Evolutionary conservation across 2,797 vertebrate genomes (phyloP), one percentile per base, ranked within the genome.

Genomic region (Paratrypauchen microcephalus): DNA sequence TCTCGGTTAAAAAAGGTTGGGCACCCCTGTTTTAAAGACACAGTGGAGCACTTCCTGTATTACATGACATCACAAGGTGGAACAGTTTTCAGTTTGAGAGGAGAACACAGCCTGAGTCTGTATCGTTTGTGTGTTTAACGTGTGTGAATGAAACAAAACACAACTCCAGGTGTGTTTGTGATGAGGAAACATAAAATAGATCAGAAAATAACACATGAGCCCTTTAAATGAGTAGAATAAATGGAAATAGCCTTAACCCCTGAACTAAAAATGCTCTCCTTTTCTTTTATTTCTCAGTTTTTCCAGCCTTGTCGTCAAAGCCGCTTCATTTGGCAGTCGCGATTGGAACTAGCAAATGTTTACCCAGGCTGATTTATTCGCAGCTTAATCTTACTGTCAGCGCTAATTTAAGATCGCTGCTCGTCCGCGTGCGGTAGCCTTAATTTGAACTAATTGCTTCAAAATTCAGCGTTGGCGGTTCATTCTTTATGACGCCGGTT

Each of bases 301-400:
- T 56, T 45, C 1, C 64, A 77, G 76, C 67, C 70, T 47, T 71
- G 45, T 69, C 57, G 75, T 70, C 65, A 79, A 82, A 80, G 84
- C 83, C 83, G 83, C 68, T 52, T 69, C 77, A 71, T 80, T 85
- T 78, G 79, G 85, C 79, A 77, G 76, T 84, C 75, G 30, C 79
- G 75, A 80, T 82, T 84, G 69, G 71, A 81, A 78, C 69, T 24
- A 11, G 81, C 70, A 72, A 83, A 78, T 78, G 82, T 71, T 85
- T 78, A 83, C 76, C 77, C 63, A n/a, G 45, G 71, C 65, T 80
- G 76, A 86, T 86, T 88, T 78, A 87, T 84, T 75, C 72, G 0
- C 65, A 75, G 74, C 84, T 86, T 84, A 85, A 83, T 86, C 79
- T 76, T 83, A 65, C 69, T 83, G 87, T 88, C 85, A 24, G 41